Percentiles rank a stretch among this genome's conserved stretches.
These are phyloP conservation scores for Pelochelys cantorii DNA, from an alignment of 2,797 vertebrate species.

Conservation along the genomic window DNA sequence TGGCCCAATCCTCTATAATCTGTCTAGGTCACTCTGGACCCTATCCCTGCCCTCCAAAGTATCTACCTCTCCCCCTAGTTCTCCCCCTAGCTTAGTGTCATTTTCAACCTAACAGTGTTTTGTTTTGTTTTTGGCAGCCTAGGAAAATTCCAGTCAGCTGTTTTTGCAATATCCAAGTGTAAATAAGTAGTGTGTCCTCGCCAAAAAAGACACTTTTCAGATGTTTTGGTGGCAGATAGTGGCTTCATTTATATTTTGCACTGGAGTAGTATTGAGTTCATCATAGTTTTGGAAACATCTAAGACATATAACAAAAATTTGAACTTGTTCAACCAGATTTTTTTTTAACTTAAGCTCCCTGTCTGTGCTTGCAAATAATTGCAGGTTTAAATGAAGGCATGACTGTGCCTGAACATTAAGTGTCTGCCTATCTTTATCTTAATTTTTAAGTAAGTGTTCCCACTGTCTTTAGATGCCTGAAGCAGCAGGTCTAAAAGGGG, in stretches of 20 bases:
- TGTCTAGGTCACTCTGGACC: too few relatives aligned
- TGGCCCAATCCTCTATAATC: too few relatives aligned
- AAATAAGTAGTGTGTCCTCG: not conserved
- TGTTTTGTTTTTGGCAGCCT: not conserved
- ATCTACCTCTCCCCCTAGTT: too few relatives aligned
- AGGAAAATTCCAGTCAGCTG: not conserved
- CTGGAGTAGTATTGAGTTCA: fast-evolving
- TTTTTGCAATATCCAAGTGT: not conserved
- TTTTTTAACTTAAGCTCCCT: not conserved
- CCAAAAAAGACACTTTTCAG: not conserved
- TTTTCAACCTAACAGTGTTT: not conserved
- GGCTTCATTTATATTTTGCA: not conserved
- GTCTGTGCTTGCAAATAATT: not conserved
- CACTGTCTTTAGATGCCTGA: not conserved
- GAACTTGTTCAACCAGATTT: not conserved
- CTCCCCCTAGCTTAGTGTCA: too few relatives aligned
- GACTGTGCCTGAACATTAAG: not conserved
- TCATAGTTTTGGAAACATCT: not conserved
- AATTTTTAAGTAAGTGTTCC: not conserved
- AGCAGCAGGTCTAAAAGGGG: not conserved
- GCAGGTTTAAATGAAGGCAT: not conserved
- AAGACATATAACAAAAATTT: not conserved
- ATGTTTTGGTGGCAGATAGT: not conserved
- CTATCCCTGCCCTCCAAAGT: too few relatives aligned
- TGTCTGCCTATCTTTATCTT: not conserved